These are phyloP conservation scores for Carabus problematicus DNA, from an alignment of 2,888 invertebrate species.

Conservation along the genomic window DNA sequence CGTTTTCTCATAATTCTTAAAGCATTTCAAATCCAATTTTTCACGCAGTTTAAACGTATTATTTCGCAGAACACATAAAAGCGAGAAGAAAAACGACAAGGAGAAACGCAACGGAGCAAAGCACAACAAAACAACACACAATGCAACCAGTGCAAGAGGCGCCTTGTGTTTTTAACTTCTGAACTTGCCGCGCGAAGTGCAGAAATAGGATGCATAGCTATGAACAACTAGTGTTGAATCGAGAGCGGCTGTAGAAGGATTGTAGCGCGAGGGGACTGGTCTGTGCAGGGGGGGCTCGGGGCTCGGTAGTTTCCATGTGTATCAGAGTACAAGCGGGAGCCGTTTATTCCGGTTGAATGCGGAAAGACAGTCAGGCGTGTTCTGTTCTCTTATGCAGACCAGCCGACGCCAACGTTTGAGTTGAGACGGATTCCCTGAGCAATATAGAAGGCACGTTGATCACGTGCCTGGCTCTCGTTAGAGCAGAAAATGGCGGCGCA, in stretches of 20 bases:
- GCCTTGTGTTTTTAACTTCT: constrained; percentile 32
- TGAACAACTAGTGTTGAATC: neutral
- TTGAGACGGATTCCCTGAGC: neutral
- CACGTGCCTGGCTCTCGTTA: constrained; percentile 37
- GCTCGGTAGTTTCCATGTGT: too few relatives aligned
- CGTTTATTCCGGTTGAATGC: constrained; percentile 40
- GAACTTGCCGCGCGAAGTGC: constrained; percentile 1
- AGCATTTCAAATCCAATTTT: too few relatives aligned
- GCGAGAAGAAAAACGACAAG: constrained; percentile 22
- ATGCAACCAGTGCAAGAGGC: constrained; percentile 14
- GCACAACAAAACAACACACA: neutral
- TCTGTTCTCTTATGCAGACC: constrained; percentile 1
- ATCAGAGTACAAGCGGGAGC: neutral
- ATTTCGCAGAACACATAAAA: constrained; percentile 28
- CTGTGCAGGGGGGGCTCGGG: neutral
- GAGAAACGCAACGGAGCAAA: constrained; percentile 9
- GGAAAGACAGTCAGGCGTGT: constrained; percentile 3
- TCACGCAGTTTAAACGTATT: neutral
- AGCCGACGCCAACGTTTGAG: neutral
- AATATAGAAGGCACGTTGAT: constrained; percentile 14
- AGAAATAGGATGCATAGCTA: neutral
- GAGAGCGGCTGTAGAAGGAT: constrained; percentile 9
- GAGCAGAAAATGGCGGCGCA: constrained; percentile 31
- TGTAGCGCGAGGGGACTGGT: constrained; percentile 10
- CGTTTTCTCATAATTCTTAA: neutral